phyloP scores from a whole-genome alignment of 2,113 vertebrate species.

The Butorides virescens region DNA sequence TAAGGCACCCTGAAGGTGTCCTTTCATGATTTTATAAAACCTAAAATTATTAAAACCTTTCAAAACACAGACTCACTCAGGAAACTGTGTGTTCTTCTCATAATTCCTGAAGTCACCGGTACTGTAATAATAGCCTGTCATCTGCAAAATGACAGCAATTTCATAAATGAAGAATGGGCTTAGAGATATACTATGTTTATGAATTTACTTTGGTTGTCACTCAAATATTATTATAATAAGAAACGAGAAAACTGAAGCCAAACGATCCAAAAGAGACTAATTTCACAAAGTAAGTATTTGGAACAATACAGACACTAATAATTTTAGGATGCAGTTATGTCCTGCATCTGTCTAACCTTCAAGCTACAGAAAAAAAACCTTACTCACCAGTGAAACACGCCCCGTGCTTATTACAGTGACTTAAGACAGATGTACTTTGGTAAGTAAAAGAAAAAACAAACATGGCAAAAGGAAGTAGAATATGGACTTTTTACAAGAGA shows the following conservation, averaged over 20 bases:
- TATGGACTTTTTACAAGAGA: not conserved
- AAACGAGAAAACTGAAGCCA: constrained; percentile 60
- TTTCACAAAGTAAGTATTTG: constrained; percentile 2
- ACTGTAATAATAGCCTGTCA: constrained; percentile 69
- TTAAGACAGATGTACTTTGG: not conserved
- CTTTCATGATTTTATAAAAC: constrained; percentile 71
- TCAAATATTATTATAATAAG: constrained; percentile 66
- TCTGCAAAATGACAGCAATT: constrained; percentile 67
- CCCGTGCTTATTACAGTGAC: not conserved
- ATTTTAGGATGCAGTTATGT: not conserved
- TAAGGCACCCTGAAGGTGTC: constrained; percentile 52
- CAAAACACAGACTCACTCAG: constrained; percentile 64
- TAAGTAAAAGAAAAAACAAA: not conserved
- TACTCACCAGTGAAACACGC: not conserved
- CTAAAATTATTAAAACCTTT: constrained; percentile 65
- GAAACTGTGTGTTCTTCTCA: constrained; percentile 28
- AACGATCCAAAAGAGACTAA: constrained; percentile 23
- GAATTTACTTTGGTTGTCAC: constrained; percentile 73
- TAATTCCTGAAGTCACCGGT: constrained; percentile 53
- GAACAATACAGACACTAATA: not conserved
- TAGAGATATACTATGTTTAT: constrained; percentile 71
- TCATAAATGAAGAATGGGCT: constrained; percentile 64
- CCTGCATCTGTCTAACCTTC: not conserved
- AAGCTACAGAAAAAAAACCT: not conserved
- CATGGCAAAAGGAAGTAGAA: not conserved